Percentiles rank a stretch among this genome's conserved stretches.
Evolutionary conservation across 2,797 vertebrate species (phyloP).

Genomic region (Lates japonicus): DNA sequence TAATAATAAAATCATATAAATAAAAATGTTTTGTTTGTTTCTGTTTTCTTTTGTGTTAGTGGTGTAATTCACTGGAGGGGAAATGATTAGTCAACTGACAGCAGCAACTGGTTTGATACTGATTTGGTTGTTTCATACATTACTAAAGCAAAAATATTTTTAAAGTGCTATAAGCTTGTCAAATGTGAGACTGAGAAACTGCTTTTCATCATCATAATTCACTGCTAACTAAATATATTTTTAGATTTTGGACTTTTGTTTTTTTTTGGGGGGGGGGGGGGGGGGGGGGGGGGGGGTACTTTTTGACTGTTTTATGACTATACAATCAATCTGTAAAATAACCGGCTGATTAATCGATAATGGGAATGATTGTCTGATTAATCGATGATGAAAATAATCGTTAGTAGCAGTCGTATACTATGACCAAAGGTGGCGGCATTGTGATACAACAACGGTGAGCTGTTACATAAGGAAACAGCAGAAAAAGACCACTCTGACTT

Average conservation of each 20-base stretch:
- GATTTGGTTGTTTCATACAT: neutral
- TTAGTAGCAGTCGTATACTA: too few species aligned
- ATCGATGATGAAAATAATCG: neutral
- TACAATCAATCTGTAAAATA: neutral
- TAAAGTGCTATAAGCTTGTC: neutral
- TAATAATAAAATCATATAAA: neutral
- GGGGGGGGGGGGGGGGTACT: too few species aligned
- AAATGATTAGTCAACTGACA: neutral
- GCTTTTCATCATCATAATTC: neutral
- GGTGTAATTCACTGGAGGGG: neutral
- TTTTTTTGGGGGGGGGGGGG: too few species aligned
- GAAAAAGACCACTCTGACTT: neutral
- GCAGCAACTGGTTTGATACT: neutral
- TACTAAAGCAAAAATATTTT: neutral
- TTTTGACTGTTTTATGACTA: neutral
- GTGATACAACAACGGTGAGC: neutral
- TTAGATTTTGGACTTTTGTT: too few species aligned
- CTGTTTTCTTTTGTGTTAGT: neutral
- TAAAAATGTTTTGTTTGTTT: too few species aligned
- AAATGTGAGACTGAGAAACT: neutral
- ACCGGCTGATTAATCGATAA: neutral
- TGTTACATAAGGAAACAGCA: neutral
- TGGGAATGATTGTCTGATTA: too few species aligned
- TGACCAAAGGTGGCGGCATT: slow-evolving; percentile 12
- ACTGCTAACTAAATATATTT: neutral